Conservation (phyloP, 2,113 vertebrate genomes). For the Tragelaphus buxtoni region DNA sequence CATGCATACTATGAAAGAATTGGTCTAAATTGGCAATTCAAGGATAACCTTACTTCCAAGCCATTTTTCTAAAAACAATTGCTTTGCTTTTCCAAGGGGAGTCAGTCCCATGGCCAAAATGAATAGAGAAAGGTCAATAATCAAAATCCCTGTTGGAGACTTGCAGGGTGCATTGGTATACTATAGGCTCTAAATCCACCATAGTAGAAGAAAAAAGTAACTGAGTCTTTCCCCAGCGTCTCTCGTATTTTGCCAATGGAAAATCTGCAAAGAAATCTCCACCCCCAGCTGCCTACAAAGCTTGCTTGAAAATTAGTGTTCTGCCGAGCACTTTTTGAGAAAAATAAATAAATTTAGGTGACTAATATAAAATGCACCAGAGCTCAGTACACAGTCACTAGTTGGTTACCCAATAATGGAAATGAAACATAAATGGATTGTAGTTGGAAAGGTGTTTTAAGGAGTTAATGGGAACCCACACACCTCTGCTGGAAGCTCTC, state of each 20-base stretch:
- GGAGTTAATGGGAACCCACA: neutral
- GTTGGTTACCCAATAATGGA: neutral
- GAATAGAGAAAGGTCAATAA: neutral
- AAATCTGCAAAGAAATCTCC: neutral
- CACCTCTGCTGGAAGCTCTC: slow-evolving; percentile 44
- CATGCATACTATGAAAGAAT: neutral
- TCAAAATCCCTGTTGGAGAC: neutral
- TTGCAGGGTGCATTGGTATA: neutral
- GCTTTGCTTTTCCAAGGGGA: neutral
- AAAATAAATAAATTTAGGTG: neutral
- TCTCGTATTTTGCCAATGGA: neutral
- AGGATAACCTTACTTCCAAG: neutral
- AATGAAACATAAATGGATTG: neutral
- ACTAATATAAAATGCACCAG: neutral
- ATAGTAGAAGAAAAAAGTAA: neutral
- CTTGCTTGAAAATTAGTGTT: neutral
- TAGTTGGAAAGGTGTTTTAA: neutral
- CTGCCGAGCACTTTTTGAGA: neutral
- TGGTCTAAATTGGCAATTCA: neutral
- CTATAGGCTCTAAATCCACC: neutral
- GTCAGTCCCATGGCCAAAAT: rapidly evolving
- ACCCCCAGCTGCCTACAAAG: neutral
- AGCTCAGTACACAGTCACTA: neutral
- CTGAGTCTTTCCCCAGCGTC: neutral
- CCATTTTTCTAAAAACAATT: neutral